Base-by-base conservation (phyloP, 2,113 vertebrate genomes). In the Elgaria multicarinata region DNA sequence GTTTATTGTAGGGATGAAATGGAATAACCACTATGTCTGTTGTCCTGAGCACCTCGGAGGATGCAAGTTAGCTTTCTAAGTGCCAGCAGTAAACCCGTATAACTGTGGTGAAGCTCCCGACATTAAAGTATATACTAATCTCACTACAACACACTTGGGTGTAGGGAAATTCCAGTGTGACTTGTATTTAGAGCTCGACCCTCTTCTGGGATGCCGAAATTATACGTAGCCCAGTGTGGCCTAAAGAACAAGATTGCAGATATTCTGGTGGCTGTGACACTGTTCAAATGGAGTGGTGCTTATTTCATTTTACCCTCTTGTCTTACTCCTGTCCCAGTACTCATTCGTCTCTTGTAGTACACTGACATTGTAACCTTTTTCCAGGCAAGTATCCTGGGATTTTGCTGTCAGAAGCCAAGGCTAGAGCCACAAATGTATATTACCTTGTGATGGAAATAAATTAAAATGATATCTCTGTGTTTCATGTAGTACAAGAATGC, bases 401-500 rank as follows among this genome's bases (percentile, higher is more conserved):
- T 84, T 78, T 39, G 42, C 82, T 69, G 46, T 84, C 44, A 78
- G 28, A 85, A 78, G 64, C 44, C 36, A 77, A 78, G 64, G 36
- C 83, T 74, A 66, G 20, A 71, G 71, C 69, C n/a, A 89, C 74
- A 26, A 1, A 0, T 82, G 55, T 58, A 0, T 0, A 78, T 26
- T 75, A n/a, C 28, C 55, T 28, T 22, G 6, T 72, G 14, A n/a
- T 62, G 72, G 44, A 72, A 22, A 22, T n/a, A 67, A 50, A 69
- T 26, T 22, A 86, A 76, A 87, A 46, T 58, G 39, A 42, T 26
- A 83, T 28, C 28, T 31, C 83, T 1, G 0, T 2, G 1, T 50
- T 92, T 90, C 75, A 78, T 72, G 86, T 91, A 3, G 39, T 72
- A 3, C 26, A 31, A 77, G n/a, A 64, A 36, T 55, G 16, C 58